These are phyloP conservation scores for Stratiomys singularior DNA, from an alignment of 2,888 invertebrate genomes.

Conservation along the genomic window DNA sequence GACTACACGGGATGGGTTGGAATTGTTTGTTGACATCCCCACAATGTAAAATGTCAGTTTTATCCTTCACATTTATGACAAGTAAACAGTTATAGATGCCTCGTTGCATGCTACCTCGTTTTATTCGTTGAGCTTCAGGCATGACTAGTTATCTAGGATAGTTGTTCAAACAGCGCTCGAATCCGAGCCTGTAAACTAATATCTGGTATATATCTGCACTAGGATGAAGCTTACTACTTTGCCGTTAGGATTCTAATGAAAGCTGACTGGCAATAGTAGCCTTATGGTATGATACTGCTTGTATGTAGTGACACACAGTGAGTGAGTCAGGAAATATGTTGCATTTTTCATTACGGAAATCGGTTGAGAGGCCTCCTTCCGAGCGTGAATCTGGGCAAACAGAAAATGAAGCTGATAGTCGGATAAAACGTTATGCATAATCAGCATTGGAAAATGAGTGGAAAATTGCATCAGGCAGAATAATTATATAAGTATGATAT, in stretches of 20 bases:
- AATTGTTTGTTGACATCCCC: constrained; percentile 23
- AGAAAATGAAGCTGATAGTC: neutral
- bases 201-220: neutral
- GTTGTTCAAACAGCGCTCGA: constrained; percentile 41
- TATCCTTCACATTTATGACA: constrained; percentile 43
- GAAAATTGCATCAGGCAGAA: constrained; percentile 27
- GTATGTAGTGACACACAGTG: neutral
- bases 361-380: constrained; percentile 37
- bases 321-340: constrained; percentile 36
- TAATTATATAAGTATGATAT: constrained; percentile 12
- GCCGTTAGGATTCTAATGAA: constrained; percentile 4
- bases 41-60: constrained; percentile 38
- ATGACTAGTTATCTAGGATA: constrained; percentile 46
- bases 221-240: neutral
- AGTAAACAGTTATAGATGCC: constrained; percentile 11
- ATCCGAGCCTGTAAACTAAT: neutral
- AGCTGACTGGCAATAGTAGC: constrained; percentile 12
- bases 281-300: neutral
- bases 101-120: neutral
- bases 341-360: constrained; percentile 42
- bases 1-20: constrained; percentile 41
- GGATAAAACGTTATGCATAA: constrained; percentile 23
- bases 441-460: constrained; percentile 11
- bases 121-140: constrained; percentile 22
- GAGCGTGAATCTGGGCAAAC: constrained; percentile 41